Base-by-base conservation (phyloP, 2,888 invertebrate species). In the Camptogramma bilineatum region DNA sequence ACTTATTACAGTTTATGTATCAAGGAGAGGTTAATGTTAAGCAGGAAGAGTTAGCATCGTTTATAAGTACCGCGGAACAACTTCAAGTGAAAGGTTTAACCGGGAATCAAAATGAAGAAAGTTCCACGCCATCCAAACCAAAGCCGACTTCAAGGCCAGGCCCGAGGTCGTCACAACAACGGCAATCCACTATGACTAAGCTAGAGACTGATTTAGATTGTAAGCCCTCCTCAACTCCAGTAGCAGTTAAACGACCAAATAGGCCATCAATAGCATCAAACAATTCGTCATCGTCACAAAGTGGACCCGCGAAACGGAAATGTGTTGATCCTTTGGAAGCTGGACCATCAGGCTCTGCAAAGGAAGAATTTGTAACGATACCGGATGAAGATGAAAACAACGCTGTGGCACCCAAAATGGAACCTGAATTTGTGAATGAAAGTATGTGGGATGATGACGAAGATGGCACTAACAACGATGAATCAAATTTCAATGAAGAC, bases 1-100 rank as follows among this genome's bases (percentile, higher is more conserved):
- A 95, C 89, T 93, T 95, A 84, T 94, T 95, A 88, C 95, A 95
- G 84, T 95, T 95, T 89, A 95, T 95, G 95, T 95, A 95, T 81
- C 95, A 95, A 87, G 95, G 95, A 71, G 95, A 95, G 90, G 95
- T 95, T 79, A 95, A 95, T 93, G 95, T 95, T 79, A 95, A 95
- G 86, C 95, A 95, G 90, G 95, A 95, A 88, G 95, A 95, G 70
- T 94, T 95, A 87, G 95, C 95, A 78, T 94, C 95, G 77, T 95
- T 95, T 91, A 95, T 95, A 84, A 95, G 95, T 91, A 95, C 95
- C 82, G 95, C 95, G 84, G 95, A 95, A 92, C 95, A 95, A 79
- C 92, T 95, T 84, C 95, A 95, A 94, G 95, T 95, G 71, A 95
- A 95, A 93, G 95, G 95, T 88, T 88, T 95, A 84, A 95, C 95